These are phyloP conservation scores for Astatoreochromis straeleni DNA, from an alignment of 2,113 vertebrate species.

Conservation along the genomic window DNA sequence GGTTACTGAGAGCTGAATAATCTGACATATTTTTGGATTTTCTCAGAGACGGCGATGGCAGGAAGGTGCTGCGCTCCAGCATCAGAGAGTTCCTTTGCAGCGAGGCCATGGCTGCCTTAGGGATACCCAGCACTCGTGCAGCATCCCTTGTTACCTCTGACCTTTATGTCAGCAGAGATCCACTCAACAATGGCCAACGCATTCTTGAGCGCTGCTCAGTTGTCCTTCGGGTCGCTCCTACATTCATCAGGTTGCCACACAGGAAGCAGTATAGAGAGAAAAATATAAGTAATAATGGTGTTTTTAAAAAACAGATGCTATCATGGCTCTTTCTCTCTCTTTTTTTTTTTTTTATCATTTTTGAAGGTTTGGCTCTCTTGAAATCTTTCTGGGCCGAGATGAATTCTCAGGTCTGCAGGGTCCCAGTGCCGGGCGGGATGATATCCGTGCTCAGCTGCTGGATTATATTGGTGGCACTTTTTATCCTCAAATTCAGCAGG, in stretches of 20 bases:
- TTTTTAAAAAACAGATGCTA: not conserved
- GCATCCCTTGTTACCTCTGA: slow-evolving; percentile 80
- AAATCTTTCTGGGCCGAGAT: slow-evolving; percentile 85
- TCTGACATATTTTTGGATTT: not conserved
- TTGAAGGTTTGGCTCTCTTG: slow-evolving; percentile 89
- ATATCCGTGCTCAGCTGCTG: slow-evolving; percentile 83
- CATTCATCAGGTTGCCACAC: slow-evolving; percentile 13
- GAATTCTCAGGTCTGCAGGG: slow-evolving; percentile 82
- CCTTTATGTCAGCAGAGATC: slow-evolving; percentile 74
- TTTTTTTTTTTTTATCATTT: too few relatives aligned
- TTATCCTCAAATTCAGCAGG: slow-evolving; percentile 81
- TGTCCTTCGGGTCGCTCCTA: slow-evolving; percentile 64
- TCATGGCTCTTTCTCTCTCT: not conserved
- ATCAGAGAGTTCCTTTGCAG: slow-evolving; percentile 90
- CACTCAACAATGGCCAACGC: slow-evolving; percentile 78
- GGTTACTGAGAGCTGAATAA: not conserved
- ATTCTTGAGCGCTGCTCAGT: slow-evolving; percentile 76
- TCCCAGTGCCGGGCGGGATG: slow-evolving; percentile 78
- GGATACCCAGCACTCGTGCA: slow-evolving; percentile 81
- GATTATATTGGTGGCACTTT: slow-evolving; percentile 85
- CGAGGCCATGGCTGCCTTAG: slow-evolving; percentile 84
- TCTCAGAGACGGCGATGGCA: slow-evolving; percentile 80
- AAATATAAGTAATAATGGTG: not conserved
- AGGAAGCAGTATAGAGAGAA: not conserved
- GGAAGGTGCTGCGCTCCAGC: slow-evolving; percentile 85